These are phyloP conservation scores for Pyrocephalus nanus DNA, from an alignment of 2,797 vertebrate genomes.

Conservation along the genomic window DNA sequence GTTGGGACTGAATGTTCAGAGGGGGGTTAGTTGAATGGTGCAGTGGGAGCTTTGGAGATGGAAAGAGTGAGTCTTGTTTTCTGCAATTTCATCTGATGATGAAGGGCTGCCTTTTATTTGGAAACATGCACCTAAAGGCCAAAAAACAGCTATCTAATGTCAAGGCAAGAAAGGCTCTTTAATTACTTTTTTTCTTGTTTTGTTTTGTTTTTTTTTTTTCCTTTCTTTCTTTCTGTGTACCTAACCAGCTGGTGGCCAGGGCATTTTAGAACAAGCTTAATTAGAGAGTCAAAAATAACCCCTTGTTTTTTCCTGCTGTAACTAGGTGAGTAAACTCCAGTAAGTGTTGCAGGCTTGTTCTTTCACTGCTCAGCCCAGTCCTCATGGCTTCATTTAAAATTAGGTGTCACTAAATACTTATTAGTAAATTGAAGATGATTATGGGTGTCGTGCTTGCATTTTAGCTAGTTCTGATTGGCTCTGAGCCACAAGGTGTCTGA, in stretches of 20 bases:
- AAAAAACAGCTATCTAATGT: slow-evolving; percentile 68
- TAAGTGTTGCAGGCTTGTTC: neutral
- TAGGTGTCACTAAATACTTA: neutral
- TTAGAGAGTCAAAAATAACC: slow-evolving; percentile 35
- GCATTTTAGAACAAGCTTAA: slow-evolving; percentile 27
- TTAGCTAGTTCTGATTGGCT: neutral
- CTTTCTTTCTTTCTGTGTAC: neutral
- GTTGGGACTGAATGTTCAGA: slow-evolving; percentile 73
- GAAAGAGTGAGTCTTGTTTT: slow-evolving; percentile 50
- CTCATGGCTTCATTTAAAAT: neutral
- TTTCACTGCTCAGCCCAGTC: neutral
- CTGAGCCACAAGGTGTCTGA: neutral
- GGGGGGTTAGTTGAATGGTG: neutral
- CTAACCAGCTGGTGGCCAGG: slow-evolving; percentile 46
- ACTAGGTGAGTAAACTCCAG: neutral
- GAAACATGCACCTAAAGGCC: slow-evolving; percentile 48
- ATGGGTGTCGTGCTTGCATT: neutral
- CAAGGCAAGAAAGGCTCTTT: slow-evolving; percentile 39
- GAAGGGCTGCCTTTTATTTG: slow-evolving; percentile 55
- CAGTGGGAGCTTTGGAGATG: slow-evolving; percentile 4
- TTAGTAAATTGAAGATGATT: neutral
- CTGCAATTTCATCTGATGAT: slow-evolving; percentile 38
- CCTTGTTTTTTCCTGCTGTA: neutral
- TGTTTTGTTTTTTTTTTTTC: neutral
- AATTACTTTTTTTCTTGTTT: neutral